Conservation (phyloP, 2,888 invertebrate genomes). For the Actias luna region DNA sequence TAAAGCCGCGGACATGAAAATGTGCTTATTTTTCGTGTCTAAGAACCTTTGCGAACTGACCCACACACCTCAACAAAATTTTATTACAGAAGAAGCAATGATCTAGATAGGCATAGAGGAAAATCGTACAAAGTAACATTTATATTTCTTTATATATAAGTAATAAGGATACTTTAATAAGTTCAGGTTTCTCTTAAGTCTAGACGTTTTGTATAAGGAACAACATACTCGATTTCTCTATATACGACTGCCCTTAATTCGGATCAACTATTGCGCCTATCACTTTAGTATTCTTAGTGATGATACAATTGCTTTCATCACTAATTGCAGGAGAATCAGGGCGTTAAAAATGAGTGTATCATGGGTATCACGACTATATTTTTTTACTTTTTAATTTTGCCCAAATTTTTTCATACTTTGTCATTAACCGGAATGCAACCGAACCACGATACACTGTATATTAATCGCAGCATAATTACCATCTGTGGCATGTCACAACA, state of each 20-base stretch:
- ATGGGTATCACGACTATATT: background rate
- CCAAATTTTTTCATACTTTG: background rate
- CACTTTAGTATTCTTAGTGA: background rate
- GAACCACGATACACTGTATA: background rate
- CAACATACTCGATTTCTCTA: background rate
- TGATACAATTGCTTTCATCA: background rate
- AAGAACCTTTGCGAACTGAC: too few species aligned
- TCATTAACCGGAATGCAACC: constrained; percentile 3
- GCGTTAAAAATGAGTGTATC: background rate
- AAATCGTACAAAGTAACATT: too few species aligned
- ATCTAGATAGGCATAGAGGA: too few species aligned
- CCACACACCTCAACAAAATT: too few species aligned
- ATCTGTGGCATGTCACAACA: background rate
- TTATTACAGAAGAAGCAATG: too few species aligned
- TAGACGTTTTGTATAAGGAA: too few species aligned
- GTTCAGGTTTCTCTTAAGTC: too few species aligned
- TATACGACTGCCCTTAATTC: background rate
- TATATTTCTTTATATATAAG: too few species aligned
- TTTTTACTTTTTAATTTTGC: background rate
- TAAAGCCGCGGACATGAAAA: too few species aligned
- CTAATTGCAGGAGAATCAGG: background rate
- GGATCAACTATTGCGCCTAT: background rate
- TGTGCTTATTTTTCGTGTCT: too few species aligned
- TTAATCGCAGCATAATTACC: background rate
- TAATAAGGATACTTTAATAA: too few species aligned